Base-by-base conservation (phyloP, 2,113 vertebrate species). In the Silurus glanis region DNA sequence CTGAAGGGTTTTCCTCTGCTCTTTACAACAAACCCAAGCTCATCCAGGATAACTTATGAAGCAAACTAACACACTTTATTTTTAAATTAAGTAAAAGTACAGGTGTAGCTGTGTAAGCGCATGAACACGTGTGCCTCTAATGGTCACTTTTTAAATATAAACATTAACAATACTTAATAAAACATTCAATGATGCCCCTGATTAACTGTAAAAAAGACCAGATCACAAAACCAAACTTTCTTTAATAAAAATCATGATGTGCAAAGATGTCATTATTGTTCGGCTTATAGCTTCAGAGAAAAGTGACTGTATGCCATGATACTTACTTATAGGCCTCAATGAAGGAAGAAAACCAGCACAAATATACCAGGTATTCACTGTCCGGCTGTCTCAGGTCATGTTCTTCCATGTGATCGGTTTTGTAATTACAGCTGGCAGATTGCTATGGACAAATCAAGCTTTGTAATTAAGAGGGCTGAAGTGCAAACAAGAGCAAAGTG, bases 381-480 rank as follows among this genome's bases (percentile, higher is more conserved):
- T 56, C 75, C 13, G 13, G 5, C 55, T 37, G 14, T 21, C 51
- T 78, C 10, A 25, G 14, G 13, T 78, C 47, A 7, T 78, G 51
- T 55, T 78, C 25, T 78, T 25, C 37, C 37, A n/a, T 51, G 49
- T 76, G 51, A 25, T 55, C 12, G 5, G 12, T 78, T 78, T 55
- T 7, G 55, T 80, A 80, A 58, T 80, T 80, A 80, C 53, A 58
- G 55, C 55, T 80, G 76, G 55, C 76, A 80, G 75, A 55, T 10
- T 9, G 1, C 12, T 72, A 47, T 72, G 69, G 21, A 58, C 25
- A 59, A 19, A 80, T 80, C 76, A 59, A 25, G 76, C 55, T 59
- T 58, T 19, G 76, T 10, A 59, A 58, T 80, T 4, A 80, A 80
- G 55, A 80, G 28, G 45, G 55, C 55, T 59, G 25, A 45, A 37